Evolutionary conservation across 2,888 invertebrate genomes (phyloP).

Genomic region (Brenthis daphne): DNA sequence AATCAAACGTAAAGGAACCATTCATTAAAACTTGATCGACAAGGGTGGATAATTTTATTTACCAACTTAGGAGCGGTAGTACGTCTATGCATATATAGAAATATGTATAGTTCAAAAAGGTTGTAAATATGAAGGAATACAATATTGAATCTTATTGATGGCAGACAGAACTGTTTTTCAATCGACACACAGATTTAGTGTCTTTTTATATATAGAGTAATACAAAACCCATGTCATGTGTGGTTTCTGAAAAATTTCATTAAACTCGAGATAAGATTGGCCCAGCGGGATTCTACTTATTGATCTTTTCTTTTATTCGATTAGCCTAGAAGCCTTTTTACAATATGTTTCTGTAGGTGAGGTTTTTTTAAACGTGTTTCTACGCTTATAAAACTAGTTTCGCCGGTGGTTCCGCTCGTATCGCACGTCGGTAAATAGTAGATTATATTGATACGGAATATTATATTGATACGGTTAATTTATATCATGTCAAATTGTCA

Average conservation of each 20-base stretch:
- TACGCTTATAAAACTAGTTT: too few relatives aligned
- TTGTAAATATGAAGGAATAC: background rate
- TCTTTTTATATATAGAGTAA: constrained; percentile 26
- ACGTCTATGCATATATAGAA: constrained; percentile 10
- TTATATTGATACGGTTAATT: too few relatives aligned
- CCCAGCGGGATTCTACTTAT: constrained; percentile 31
- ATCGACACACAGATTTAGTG: background rate
- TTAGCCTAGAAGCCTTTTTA: constrained; percentile 16
- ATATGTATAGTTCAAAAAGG: constrained; percentile 8
- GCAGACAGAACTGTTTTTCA: background rate
- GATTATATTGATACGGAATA: too few relatives aligned
- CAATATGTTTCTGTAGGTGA: constrained; percentile 1
- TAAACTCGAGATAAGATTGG: constrained; percentile 36
- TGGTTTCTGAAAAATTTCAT: constrained; percentile 39
- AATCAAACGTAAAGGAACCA: constrained; percentile 22
- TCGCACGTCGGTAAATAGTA: too few relatives aligned
- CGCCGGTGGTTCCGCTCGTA: too few relatives aligned
- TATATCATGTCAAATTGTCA: too few relatives aligned
- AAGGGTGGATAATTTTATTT: constrained; percentile 40
- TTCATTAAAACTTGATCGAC: constrained; percentile 40
- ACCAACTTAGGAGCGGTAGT: constrained; percentile 28
- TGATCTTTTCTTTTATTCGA: constrained; percentile 30
- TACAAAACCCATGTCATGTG: constrained; percentile 32
- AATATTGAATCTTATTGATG: constrained; percentile 3
- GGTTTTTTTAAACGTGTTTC: too few relatives aligned